Percentiles rank a stretch among this genome's conserved stretches.
Evolutionary conservation across 2,797 vertebrate genomes (phyloP).

Genomic region (Phaenicophaeus curvirostris): DNA sequence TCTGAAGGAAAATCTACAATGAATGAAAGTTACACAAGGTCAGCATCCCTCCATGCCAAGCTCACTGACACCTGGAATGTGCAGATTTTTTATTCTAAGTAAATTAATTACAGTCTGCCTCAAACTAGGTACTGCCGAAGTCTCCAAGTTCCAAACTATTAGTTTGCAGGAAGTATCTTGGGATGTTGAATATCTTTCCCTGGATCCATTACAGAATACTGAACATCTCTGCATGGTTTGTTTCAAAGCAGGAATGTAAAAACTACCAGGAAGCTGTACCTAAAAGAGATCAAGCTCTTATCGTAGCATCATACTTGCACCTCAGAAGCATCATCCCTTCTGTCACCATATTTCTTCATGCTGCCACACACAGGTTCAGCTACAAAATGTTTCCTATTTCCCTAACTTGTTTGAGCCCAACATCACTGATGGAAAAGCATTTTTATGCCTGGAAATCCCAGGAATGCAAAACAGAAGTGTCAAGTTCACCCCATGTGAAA

Average conservation of each 20-base stretch:
- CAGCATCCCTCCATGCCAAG: not conserved
- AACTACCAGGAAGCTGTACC: not conserved
- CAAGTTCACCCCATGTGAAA: not conserved
- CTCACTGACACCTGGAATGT: not conserved
- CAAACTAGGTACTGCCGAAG: not conserved
- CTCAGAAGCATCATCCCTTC: not conserved
- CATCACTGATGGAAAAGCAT: not conserved
- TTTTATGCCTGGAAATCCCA: not conserved
- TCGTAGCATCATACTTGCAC: rapidly evolving
- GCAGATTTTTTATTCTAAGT: not conserved
- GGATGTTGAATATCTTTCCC: not conserved
- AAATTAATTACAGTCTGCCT: not conserved
- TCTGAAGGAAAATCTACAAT: not conserved
- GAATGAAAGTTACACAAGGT: not conserved
- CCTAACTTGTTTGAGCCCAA: not conserved
- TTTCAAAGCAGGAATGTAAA: not conserved
- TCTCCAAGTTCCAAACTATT: not conserved
- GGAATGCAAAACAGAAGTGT: not conserved
- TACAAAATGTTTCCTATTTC: not conserved
- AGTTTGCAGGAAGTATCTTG: not conserved
- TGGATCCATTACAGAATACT: not conserved
- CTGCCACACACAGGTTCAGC: not conserved
- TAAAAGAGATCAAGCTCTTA: not conserved
- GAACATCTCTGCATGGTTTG: not conserved
- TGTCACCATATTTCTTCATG: not conserved